These are phyloP conservation scores for Clarias pachynema DNA, from an alignment of 2,797 vertebrate species.

Conservation along the genomic window DNA sequence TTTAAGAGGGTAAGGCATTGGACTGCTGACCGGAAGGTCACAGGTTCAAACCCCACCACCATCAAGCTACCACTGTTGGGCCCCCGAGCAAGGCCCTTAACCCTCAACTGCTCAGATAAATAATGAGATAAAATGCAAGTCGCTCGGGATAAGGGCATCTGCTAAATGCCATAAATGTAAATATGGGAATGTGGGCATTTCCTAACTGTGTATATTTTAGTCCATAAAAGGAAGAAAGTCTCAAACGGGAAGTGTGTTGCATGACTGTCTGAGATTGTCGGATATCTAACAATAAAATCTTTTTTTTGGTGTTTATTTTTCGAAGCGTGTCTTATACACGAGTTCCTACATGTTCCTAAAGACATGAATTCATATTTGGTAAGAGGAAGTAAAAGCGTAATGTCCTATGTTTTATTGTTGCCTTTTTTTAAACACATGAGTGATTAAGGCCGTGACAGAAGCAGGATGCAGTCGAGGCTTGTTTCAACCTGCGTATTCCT, in stretches of 20 bases:
- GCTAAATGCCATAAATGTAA: too few species aligned
- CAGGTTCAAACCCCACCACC: too few species aligned
- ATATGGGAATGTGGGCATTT: not conserved
- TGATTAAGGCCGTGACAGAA: conserved; percentile 28
- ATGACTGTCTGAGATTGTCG: not conserved
- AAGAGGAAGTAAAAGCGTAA: not conserved
- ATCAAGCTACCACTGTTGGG: too few species aligned
- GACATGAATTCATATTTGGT: not conserved
- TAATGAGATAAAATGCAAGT: too few species aligned
- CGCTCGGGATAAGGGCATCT: too few species aligned
- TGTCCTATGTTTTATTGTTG: not conserved
- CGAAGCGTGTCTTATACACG: not conserved
- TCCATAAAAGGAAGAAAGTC: not conserved
- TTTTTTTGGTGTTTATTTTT: not conserved
- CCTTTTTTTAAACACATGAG: conserved; percentile 2
- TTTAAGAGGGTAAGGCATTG: too few species aligned
- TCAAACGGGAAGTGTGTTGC: not conserved
- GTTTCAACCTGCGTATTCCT: conserved; percentile 42
- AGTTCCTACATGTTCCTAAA: not conserved
- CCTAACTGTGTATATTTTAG: not conserved
- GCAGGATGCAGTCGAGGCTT: not conserved
- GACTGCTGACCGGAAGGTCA: too few species aligned
- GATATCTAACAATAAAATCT: not conserved
- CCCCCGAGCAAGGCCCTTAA: too few species aligned
- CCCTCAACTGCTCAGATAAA: too few species aligned